These are phyloP conservation scores for Ladona fulva DNA, from an alignment of 1,140 invertebrate species.

Conservation along the genomic window DNA sequence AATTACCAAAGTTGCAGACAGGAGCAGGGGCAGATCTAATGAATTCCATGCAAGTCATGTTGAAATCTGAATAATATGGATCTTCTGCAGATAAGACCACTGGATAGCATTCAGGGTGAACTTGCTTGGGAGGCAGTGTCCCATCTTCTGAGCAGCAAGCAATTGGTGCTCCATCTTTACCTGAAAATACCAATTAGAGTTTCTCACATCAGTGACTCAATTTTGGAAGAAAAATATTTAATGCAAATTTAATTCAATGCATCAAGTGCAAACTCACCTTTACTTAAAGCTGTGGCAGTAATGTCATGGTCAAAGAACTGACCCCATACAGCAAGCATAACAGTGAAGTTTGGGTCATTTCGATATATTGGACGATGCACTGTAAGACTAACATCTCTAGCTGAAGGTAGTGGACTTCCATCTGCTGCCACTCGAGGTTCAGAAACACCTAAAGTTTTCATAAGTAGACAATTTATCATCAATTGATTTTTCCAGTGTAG, in stretches of 20 bases:
- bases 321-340: constrained; percentile 82
- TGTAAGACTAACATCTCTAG: constrained; percentile 59
- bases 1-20: constrained; percentile 63
- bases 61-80: constrained; percentile 53
- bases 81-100: constrained; percentile 57
- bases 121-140: constrained; percentile 24
- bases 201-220: neutral
- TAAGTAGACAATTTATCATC: no score
- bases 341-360: constrained; percentile 62
- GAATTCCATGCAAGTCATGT: constrained; percentile 71
- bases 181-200: constrained; percentile 33
- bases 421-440: constrained; percentile 48
- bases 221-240: no score
- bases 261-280: constrained; percentile 37
- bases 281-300: constrained; percentile 67
- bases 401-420: constrained; percentile 53
- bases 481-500: no score
- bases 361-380: constrained; percentile 61
- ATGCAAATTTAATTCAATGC: neutral
- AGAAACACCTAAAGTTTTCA: constrained; percentile 46
- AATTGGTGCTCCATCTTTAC: constrained; percentile 51
- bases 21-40: constrained; percentile 75
- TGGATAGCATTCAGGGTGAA: constrained; percentile 74
- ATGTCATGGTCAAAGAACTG: constrained; percentile 96
- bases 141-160: constrained; percentile 45